A percentile compares a stretch with the other conserved stretches of the same genome.
These are phyloP conservation scores for Gallinago nigripennis DNA, from an alignment of 2,797 vertebrate genomes.

Conservation along the genomic window DNA sequence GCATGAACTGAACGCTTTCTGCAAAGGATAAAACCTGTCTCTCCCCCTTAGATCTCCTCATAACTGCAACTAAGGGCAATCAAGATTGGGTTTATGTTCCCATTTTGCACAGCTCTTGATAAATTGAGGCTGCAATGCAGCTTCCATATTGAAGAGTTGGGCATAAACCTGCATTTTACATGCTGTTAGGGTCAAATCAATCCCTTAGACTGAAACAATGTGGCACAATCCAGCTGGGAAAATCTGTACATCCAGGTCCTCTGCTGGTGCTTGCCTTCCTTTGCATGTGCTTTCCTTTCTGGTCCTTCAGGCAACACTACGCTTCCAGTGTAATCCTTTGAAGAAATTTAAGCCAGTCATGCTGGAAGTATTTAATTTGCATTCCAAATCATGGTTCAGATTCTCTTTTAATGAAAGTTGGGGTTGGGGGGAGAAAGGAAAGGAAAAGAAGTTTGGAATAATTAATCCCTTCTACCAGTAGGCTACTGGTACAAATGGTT, in stretches of 20 bases:
- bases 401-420: conserved; percentile 31
- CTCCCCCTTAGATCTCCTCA: neutral
- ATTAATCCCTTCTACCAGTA: conserved; percentile 77
- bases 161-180: neutral
- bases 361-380: conserved; percentile 77
- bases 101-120: neutral
- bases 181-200: neutral
- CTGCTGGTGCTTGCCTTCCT: neutral
- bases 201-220: neutral
- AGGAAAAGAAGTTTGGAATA: conserved; percentile 69
- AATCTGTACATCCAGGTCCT: neutral
- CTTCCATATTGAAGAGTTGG: neutral
- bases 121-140: neutral
- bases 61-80: neutral
- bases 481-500: neutral
- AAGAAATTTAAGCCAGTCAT: conserved; percentile 79
- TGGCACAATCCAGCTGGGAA: neutral
- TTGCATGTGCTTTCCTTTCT: conserved; percentile 10
- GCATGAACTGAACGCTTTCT: neutral
- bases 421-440: neutral
- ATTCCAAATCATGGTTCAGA: conserved; percentile 78
- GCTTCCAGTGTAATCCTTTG: conserved; percentile 60
- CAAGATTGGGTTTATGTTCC: neutral
- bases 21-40: neutral
- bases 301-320: conserved; percentile 25